These are phyloP conservation scores for Bucco capensis DNA, from an alignment of 2,113 vertebrate species.

Conservation along the genomic window DNA sequence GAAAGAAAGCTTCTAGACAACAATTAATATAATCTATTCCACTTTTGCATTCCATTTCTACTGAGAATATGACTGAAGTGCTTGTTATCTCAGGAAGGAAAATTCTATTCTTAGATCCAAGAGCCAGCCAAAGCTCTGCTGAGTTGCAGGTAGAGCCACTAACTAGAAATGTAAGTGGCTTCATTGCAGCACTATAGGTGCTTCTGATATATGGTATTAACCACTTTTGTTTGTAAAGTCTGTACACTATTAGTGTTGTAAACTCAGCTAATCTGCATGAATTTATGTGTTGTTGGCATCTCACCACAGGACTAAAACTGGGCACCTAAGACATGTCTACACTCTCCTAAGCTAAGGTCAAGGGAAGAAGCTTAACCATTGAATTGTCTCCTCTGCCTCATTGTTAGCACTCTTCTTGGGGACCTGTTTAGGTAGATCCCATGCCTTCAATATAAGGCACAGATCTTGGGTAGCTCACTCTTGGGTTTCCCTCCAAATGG, in stretches of 20 bases:
- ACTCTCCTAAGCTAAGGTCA: neutral
- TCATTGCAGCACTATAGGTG: neutral
- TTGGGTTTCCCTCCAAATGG: accelerated
- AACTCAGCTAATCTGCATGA: neutral
- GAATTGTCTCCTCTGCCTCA: neutral
- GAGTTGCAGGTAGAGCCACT: neutral
- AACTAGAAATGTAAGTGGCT: neutral
- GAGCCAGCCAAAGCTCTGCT: neutral
- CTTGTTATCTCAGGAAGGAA: neutral
- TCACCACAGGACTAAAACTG: neutral
- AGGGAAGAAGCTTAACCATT: neutral
- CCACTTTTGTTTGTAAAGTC: neutral
- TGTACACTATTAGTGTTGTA: neutral
- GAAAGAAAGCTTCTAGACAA: neutral
- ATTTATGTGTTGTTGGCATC: neutral
- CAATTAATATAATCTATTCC: neutral
- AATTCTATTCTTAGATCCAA: constrained; percentile 18
- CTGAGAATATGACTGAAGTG: neutral
- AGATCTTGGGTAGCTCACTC: neutral
- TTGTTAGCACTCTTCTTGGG: neutral
- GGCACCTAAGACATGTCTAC: neutral
- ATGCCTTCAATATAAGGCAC: neutral
- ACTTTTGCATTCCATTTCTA: neutral
- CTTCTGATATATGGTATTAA: neutral
- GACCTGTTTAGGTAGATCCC: neutral